Conservation (phyloP, 2,797 vertebrate genomes). For the Manis crassicaudata region DNA sequence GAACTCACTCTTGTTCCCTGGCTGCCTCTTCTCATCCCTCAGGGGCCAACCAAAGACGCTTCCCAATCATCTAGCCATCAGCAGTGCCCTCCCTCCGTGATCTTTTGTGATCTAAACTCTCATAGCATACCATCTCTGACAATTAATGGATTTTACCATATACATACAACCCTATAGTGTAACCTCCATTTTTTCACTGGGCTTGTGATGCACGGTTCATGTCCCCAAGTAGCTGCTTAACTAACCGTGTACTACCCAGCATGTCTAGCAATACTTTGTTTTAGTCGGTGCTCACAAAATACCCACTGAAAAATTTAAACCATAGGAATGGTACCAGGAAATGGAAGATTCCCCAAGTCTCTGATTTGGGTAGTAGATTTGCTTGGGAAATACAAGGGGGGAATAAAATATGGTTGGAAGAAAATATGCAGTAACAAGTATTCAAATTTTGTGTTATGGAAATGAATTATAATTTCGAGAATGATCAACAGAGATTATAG, state of each 20-base stretch:
- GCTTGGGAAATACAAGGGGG: background rate
- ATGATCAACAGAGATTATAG: background rate
- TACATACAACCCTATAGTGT: background rate
- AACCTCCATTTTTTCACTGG: background rate
- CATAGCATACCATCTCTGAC: background rate
- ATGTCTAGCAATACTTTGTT: background rate
- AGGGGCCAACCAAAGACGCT: background rate
- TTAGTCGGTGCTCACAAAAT: background rate
- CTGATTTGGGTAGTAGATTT: background rate
- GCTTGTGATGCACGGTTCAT: background rate
- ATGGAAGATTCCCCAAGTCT: background rate
- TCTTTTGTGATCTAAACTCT: background rate
- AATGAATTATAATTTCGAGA: slow-evolving; percentile 11
- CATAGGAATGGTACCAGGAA: background rate
- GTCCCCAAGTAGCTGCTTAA: background rate
- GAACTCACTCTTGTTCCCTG: background rate
- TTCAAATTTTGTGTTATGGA: background rate
- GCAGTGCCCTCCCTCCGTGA: background rate
- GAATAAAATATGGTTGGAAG: background rate
- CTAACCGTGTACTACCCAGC: background rate
- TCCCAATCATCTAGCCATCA: too few species aligned
- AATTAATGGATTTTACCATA: background rate
- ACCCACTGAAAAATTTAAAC: background rate
- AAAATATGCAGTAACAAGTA: background rate
- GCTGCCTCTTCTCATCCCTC: background rate